These are phyloP conservation scores for Scrobipalpa costella DNA, from an alignment of 2,888 invertebrate species.

Conservation along the genomic window DNA sequence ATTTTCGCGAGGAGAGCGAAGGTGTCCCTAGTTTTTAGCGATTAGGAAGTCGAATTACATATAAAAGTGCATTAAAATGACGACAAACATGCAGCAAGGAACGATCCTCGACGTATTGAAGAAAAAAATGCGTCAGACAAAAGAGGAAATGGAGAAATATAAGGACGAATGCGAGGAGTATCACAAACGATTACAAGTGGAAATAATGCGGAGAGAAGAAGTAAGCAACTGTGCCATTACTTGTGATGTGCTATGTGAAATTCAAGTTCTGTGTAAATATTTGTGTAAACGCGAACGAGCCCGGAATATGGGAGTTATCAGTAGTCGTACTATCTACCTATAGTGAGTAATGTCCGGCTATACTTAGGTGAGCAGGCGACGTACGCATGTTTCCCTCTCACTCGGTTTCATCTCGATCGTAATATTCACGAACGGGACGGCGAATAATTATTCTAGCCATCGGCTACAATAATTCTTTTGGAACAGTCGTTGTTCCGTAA, in stretches of 20 bases:
- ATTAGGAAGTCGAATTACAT: slow-evolving; percentile 63
- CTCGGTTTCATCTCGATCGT: slow-evolving; percentile 59
- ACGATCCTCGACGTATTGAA: slow-evolving; percentile 98
- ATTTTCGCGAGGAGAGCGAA: slow-evolving; percentile 79
- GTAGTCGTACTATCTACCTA: slow-evolving; percentile 73
- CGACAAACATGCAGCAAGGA: slow-evolving; percentile 94
- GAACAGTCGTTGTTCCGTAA: slow-evolving; percentile 47
- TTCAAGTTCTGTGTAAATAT: slow-evolving; percentile 48
- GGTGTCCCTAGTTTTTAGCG: slow-evolving; percentile 76
- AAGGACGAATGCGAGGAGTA: slow-evolving; percentile 98
- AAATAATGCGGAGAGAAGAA: slow-evolving; percentile 98
- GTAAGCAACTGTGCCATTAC: slow-evolving; percentile 86
- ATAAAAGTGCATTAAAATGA: slow-evolving; percentile 84
- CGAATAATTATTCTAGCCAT: slow-evolving; percentile 61
- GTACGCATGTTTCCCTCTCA: slow-evolving; percentile 79
- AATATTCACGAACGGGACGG: slow-evolving; percentile 63
- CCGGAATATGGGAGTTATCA: slow-evolving; percentile 66
- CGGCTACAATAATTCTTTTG: slow-evolving; percentile 54
- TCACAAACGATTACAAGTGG: slow-evolving; percentile 96
- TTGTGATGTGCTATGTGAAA: slow-evolving; percentile 62
- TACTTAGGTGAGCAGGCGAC: slow-evolving; percentile 80
- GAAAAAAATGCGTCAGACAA: slow-evolving; percentile 99
- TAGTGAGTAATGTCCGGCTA: slow-evolving; percentile 81
- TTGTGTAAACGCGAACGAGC: slow-evolving; percentile 51
- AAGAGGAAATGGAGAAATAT: slow-evolving; percentile 99